A percentile compares a stretch with the other conserved stretches of the same genome.
Conservation (phyloP, 2,888 invertebrate genomes). For the Agrochola litura region DNA sequence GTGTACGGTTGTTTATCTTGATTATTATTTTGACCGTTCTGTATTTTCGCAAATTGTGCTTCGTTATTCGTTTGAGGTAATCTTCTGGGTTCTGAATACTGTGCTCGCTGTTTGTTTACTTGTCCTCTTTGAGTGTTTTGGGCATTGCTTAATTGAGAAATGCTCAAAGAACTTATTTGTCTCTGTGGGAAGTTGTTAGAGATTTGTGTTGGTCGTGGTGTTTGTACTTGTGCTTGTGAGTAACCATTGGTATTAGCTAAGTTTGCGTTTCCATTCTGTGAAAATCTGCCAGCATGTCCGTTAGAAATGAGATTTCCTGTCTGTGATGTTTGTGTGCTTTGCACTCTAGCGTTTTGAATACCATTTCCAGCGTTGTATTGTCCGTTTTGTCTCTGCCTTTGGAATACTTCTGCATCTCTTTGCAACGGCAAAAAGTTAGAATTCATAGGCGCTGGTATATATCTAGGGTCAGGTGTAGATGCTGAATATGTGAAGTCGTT, state of each 20-base stretch:
- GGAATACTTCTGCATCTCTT: conserved; percentile 76
- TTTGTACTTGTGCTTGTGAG: conserved; percentile 58
- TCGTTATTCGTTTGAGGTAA: conserved; percentile 69
- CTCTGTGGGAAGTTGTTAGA: conserved; percentile 68
- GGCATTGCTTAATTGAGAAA: conserved; percentile 61
- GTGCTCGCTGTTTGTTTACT: conserved; percentile 70
- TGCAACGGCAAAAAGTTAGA: conserved; percentile 68
- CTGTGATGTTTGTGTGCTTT: conserved; percentile 68
- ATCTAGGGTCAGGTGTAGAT: conserved; percentile 83
- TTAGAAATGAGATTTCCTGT: conserved; percentile 70
- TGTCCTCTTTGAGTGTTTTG: conserved; percentile 71
- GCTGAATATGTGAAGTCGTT: conserved; percentile 78
- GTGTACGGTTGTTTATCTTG: conserved; percentile 75
- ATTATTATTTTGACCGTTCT: conserved; percentile 68
- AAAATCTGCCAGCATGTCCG: conserved; percentile 72
- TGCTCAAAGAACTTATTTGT: conserved; percentile 65
- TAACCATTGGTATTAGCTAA: conserved; percentile 64
- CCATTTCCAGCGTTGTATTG: conserved; percentile 62
- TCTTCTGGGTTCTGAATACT: conserved; percentile 73
- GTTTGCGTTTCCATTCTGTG: conserved; percentile 62
- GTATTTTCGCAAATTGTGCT: conserved; percentile 73
- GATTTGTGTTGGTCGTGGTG: conserved; percentile 69
- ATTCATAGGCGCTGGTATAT: conserved; percentile 75
- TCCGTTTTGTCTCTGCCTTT: conserved; percentile 77
- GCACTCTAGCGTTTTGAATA: conserved; percentile 68